Evolutionary conservation across 2,113 vertebrate species (phyloP), one percentile per base, ranked within the genome.

Genomic region (Pseudorasbora parva): DNA sequence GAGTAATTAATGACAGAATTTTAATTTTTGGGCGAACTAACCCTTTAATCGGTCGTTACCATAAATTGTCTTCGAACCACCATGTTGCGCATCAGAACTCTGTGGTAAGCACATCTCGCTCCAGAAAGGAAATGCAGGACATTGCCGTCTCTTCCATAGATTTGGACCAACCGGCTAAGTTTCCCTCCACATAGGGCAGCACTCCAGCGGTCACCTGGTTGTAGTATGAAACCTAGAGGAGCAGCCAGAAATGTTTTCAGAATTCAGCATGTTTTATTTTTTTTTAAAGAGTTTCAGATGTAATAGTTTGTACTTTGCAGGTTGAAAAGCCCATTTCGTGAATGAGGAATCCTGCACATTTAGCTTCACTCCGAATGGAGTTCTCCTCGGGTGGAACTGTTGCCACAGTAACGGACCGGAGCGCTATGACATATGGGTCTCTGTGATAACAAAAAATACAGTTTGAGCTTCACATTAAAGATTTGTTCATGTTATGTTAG

Each of bases 341-440:
- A 81, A 78, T 25, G 92, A 90, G 43, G 93, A 99, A 99, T 30
- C 98, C 97, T 0, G 97, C 97, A 87, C 97, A 99, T n/a, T 97
- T 87, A 0, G 96, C 96, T 91, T 99, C 98, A 8, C 95, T 95
- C 0, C 97, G 94, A 0, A 92, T 94, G 88, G 93, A 96, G 25
- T 92, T 78, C 0, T 90, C 85, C 0, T 84, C 93, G 83, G 95
- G 91, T 0, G 91, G 93, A 83, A 96, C 94, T 0, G 95, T 96
- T 80, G 96, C 96, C 88, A 99, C 90, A 0, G 95, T 97, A 86
- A 99, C 96, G 0, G 98, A 99, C n/a, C 97, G 95, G 85, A 98
- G 89, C 0, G 97, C 98, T 4, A 99, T 95, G 92, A 98, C 92
- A 6, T 96, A 99, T 0, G 97, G 97, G 84, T 99, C 97, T 78